Base-by-base conservation (phyloP, 2,113 vertebrate species). In the Scortum barcoo region DNA sequence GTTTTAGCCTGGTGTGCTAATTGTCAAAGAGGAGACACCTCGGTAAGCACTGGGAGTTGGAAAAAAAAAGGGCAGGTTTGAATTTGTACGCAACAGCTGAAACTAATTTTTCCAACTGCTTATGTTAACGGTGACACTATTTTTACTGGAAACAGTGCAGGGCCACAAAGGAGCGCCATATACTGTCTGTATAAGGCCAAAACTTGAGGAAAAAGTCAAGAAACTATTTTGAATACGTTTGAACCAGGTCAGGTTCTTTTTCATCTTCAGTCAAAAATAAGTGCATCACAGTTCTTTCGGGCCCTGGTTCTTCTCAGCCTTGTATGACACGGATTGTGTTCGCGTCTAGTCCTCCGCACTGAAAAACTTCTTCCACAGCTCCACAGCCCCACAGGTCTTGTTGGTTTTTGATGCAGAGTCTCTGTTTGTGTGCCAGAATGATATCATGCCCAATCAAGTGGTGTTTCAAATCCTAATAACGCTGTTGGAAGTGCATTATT, bases 391-490 rank as follows among this genome's bases (percentile, higher is more conserved):
- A 90, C 79, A 83, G 75, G 87, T 91, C 89, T 90, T 81, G 78
- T 88, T 92, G 89, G 88, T 79, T 92, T 91, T 93, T 93, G 89
- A 93, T 92, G 87, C 86, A 66, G 88, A 86, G 81, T 84, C 90
- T 94, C 91, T 95, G 94, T 93, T 93, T 93, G 90, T 91, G 92
- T 88, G 92, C 91, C 93, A 93, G 92, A 92, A 91, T 89, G 92
- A 95, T 95, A 94, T 95, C 93, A 93, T 86, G 90, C 91, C 92
- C 93, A 94, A 95, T 96, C 94, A 95, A 94, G 94, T 93, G 93
- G 89, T 90, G 93, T 95, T 94, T 95, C 91, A 94, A 91, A 94
- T 93, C 93, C 91, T 95, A 95, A 95, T 95, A 94, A 94, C 90
- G 88, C 93, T 88, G 94, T 92, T 95, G 94, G 94, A 95, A 94